Base-by-base conservation (phyloP, 2,113 vertebrate genomes). In the Laticauda colubrina region DNA sequence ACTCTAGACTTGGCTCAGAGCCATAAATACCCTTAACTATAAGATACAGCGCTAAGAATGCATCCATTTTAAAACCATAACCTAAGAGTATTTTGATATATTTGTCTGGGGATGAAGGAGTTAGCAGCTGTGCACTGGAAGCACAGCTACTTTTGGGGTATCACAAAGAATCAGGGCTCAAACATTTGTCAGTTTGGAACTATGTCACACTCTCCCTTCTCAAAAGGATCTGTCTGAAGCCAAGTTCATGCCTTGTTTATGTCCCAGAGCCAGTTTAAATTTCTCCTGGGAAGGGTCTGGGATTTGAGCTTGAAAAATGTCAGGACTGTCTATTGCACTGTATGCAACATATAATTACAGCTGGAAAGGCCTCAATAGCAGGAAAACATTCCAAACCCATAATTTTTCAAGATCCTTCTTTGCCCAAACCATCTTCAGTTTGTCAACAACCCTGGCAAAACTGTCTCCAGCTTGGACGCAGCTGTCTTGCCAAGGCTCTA, bases 361-460 rank as follows among this genome's bases (percentile, higher is more conserved):
- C 45, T 85, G 75, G 75, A 89, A 24, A 86, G 54, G 43, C 55
- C 69, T 48, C 55, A 14, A 4, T 21, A 8, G 88, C 1, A 59
- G 54, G 69, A 6, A 92, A 85, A 89, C 88, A 59, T 53, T n/a
- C 87, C 92, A 53, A 86, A n/a, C 88, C 92, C 92, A 53, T 61
- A 57, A 86, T 93, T 57, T 53, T 90, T 18, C 3, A 7, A 39
- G 55, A 59, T 61, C 64, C 55, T 59, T 15, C 1, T 88, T 92
- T 89, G 87, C 26, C 88, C 89, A 3, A 61, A 64, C 29, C 29
- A 51, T 23, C 75, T 64, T 81, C 92, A 54, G 55, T 26, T 90
- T 61, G 43, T 85, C 92, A 90, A 53, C 92, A 90, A n/a, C 69
- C 43, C 10, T n/a, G 34, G 64, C 14, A 18, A 53, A 85, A n/a